These are phyloP conservation scores for Cephalopholis sonnerati DNA, from an alignment of 2,113 vertebrate species.

Conservation along the genomic window DNA sequence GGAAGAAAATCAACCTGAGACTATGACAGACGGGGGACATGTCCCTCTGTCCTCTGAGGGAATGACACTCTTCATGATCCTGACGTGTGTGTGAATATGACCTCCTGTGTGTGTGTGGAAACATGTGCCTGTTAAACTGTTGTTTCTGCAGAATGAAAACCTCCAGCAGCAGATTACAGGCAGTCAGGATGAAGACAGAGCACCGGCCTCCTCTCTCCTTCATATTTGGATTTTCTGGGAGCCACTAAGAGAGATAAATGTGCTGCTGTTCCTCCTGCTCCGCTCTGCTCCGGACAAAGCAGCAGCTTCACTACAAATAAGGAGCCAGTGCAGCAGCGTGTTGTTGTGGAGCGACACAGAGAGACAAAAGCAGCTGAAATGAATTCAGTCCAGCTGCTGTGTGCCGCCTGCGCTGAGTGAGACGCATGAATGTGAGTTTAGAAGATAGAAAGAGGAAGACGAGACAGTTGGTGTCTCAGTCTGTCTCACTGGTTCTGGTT, in stretches of 20 bases:
- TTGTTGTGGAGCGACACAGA: too few species aligned
- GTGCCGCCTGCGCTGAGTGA: neutral
- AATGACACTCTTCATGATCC: too few species aligned
- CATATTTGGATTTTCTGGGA: conserved; percentile 57
- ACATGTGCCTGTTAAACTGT: neutral
- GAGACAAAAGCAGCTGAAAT: conserved; percentile 31
- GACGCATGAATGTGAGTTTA: too few species aligned
- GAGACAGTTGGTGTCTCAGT: neutral
- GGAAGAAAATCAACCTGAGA: too few species aligned
- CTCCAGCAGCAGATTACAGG: conserved; percentile 23
- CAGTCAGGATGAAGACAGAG: conserved; percentile 45
- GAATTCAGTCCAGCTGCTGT: conserved; percentile 32
- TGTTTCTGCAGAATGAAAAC: neutral
- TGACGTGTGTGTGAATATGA: too few species aligned
- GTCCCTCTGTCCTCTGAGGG: too few species aligned
- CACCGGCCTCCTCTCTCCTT: conserved; percentile 30
- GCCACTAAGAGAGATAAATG: conserved; percentile 73
- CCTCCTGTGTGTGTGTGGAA: neutral
- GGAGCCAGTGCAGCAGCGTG: too few species aligned
- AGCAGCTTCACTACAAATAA: conserved; percentile 13
- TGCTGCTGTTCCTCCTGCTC: conserved; percentile 38
- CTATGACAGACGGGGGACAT: too few species aligned
- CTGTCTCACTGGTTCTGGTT: too few species aligned
- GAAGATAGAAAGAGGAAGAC: neutral
- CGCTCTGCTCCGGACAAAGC: conserved; percentile 29